Percentiles rank a stretch among this genome's conserved stretches.
Evolutionary conservation across 30 jellyfish, hydroid and myxozoan species (phyloP).

Genomic region (Turritopsis dohrnii): DNA sequence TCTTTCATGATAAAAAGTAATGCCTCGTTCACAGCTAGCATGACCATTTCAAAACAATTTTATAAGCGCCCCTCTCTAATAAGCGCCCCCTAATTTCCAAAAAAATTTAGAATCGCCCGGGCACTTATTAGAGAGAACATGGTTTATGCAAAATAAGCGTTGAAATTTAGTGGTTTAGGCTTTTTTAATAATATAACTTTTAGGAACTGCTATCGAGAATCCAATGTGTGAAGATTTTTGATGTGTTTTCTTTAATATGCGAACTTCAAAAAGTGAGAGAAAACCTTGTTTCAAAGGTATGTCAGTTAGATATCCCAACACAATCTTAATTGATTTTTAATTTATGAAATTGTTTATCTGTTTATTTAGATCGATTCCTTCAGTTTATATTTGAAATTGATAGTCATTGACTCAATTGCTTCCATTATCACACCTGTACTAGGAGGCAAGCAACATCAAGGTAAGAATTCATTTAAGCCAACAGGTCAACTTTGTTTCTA

Average conservation of each 20-base stretch:
- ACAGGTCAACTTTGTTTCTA: not conserved
- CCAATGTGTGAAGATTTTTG: constrained; percentile 27
- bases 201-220: constrained; percentile 49
- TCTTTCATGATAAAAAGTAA: too few species aligned
- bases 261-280: constrained; percentile 34
- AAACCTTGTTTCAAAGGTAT: constrained; percentile 37
- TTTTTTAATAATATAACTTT: not conserved
- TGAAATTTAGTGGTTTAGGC: too few species aligned
- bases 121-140: too few species aligned
- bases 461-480: not conserved
- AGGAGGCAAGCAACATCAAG: constrained; percentile 86
- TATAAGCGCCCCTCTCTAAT: too few species aligned
- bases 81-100: too few species aligned
- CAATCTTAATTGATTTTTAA: too few species aligned
- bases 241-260: constrained; percentile 32
- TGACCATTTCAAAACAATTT: too few species aligned
- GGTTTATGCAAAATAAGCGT: too few species aligned
- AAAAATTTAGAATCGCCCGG: too few species aligned
- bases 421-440: constrained; percentile 58
- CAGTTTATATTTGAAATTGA: constrained; percentile 35
- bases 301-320: not conserved
- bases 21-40: too few species aligned
- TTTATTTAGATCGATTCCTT: constrained; percentile 39
- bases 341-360: not conserved
- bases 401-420: constrained; percentile 55